These are phyloP conservation scores for Drosophila mulleri DNA, from an alignment of 2,888 invertebrate species.

Conservation along the genomic window DNA sequence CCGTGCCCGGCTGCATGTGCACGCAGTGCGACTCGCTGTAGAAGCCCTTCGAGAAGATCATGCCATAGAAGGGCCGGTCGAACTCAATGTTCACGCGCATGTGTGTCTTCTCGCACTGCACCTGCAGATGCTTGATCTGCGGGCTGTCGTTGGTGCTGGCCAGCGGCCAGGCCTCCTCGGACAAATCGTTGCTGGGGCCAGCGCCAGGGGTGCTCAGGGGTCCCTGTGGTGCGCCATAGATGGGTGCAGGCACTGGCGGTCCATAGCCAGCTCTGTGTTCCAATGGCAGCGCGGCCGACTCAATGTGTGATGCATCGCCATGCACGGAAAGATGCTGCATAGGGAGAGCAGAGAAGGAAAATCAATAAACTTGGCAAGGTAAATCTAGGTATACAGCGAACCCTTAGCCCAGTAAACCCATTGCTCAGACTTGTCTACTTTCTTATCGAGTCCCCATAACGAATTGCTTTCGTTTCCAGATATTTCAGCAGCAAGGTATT, in stretches of 20 bases:
- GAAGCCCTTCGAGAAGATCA: conserved; percentile 98
- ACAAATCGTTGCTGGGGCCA: conserved; percentile 86
- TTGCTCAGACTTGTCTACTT: neutral
- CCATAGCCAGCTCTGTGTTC: conserved; percentile 92
- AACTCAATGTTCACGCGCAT: conserved; percentile 98
- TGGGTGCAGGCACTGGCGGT: conserved; percentile 87
- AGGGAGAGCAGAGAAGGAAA: conserved; percentile 53
- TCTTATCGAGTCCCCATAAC: neutral
- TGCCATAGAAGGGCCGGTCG: conserved; percentile 97
- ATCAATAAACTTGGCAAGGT: neutral
- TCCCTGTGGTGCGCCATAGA: conserved; percentile 84
- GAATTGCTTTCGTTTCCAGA: neutral
- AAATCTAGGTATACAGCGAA: neutral
- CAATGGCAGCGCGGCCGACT: conserved; percentile 92
- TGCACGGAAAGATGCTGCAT: conserved; percentile 88
- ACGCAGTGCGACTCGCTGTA: conserved; percentile 96
- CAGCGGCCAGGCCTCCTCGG: conserved; percentile 95
- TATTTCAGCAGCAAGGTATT: neutral
- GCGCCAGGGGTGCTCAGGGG: conserved; percentile 72
- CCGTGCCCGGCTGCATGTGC: conserved; percentile 95
- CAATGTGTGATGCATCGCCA: conserved; percentile 91
- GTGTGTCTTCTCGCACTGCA: conserved; percentile 97
- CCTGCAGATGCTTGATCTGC: conserved; percentile 96
- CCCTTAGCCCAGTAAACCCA: too few relatives aligned
- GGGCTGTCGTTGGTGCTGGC: conserved; percentile 94